These are phyloP conservation scores for Eufriesea mexicana DNA, from an alignment of 1,140 invertebrate genomes.

Conservation along the genomic window DNA sequence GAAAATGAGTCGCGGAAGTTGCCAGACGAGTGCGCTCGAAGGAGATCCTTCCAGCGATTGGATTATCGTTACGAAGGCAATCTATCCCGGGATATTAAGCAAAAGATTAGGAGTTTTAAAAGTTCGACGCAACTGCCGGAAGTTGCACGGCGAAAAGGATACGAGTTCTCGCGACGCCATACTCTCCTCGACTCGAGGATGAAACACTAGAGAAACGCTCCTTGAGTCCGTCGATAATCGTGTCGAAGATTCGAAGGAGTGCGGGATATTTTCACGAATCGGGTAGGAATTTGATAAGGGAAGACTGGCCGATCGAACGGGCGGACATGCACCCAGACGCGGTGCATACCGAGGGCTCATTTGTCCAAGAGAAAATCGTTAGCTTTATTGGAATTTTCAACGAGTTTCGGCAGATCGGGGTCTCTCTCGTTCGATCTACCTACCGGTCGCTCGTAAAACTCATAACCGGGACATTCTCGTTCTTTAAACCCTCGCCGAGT, in stretches of 20 bases:
- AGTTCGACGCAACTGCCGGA: not conserved
- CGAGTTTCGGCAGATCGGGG: conserved; percentile 20
- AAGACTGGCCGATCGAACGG: conserved; percentile 23
- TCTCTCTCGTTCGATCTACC: conserved; percentile 22
- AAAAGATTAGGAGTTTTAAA: conserved; percentile 24
- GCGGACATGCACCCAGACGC: conserved; percentile 6
- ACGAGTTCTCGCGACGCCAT: not conserved
- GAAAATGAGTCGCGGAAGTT: not conserved
- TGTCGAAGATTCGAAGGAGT: not conserved
- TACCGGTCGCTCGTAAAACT: conserved; percentile 30
- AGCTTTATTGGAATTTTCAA: conserved; percentile 60
- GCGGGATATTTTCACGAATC: conserved; percentile 42
- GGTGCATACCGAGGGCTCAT: conserved; percentile 54
- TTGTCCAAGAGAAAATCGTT: conserved; percentile 63
- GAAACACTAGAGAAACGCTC: not conserved
- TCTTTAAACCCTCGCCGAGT: not conserved
- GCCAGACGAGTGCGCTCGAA: not conserved
- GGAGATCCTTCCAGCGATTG: not conserved
- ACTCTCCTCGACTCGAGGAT: not conserved
- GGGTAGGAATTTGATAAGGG: conserved; percentile 61
- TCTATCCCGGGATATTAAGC: conserved; percentile 1
- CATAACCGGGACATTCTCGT: conserved; percentile 44
- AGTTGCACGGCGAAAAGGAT: not conserved
- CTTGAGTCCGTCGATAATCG: not conserved
- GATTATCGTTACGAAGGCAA: conserved; percentile 10